Evolutionary conservation across 2,797 vertebrate species (phyloP).

Genomic region (Glossophaga mutica): DNA sequence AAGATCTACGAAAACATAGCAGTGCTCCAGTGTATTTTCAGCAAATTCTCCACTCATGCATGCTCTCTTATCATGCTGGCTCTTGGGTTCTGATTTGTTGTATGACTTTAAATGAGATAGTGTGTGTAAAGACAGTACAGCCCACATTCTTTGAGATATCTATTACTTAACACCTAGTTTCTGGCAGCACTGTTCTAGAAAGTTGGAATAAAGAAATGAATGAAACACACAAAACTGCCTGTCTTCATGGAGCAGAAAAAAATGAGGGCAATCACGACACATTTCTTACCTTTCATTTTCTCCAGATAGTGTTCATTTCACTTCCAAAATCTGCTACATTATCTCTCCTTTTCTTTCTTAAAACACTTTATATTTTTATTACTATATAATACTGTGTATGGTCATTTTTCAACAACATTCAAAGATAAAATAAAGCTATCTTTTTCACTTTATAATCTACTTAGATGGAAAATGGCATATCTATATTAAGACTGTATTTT

Average conservation of each 20-base stretch:
- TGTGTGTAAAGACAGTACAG: not conserved
- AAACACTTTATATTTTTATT: not conserved
- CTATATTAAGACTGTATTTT: constrained; percentile 14
- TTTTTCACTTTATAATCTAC: not conserved
- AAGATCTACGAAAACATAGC: not conserved
- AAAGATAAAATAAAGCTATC: not conserved
- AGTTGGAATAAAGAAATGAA: not conserved
- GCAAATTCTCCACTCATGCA: not conserved
- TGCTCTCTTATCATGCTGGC: not conserved
- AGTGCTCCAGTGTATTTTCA: not conserved
- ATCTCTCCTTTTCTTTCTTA: not conserved
- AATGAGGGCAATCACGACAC: not conserved
- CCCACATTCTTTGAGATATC: not conserved
- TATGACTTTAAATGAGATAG: not conserved
- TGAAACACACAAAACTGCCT: not conserved
- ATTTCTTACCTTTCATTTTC: not conserved
- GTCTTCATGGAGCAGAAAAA: not conserved
- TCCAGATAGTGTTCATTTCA: not conserved
- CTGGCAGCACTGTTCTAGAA: not conserved
- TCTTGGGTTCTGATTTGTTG: not conserved
- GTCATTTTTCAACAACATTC: not conserved
- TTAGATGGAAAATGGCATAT: not conserved
- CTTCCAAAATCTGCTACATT: not conserved
- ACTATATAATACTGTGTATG: not conserved
- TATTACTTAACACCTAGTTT: not conserved